phyloP scores from a whole-genome alignment of 2,113 vertebrate genomes.

The Pseudolaguvia tuberculata region DNA sequence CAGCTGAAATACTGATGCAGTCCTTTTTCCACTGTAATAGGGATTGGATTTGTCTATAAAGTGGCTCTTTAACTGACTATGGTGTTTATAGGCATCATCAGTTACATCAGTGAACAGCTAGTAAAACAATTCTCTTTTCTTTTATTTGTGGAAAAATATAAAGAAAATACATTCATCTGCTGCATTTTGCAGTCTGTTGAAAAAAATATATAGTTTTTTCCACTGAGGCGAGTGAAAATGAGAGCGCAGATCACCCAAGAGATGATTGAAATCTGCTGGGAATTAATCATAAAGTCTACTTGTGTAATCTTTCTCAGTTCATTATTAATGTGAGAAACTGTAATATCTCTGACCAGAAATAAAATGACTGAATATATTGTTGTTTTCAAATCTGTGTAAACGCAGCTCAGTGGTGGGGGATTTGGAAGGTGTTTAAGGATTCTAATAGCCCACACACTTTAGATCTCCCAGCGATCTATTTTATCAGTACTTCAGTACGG shows the following conservation, averaged over 20 bases:
- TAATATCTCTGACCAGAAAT: not conserved
- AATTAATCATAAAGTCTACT: not conserved
- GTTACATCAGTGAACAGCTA: not conserved
- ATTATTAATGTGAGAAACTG: not conserved
- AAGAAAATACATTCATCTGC: no score
- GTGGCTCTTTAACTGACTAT: not conserved
- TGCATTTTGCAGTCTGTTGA: no score
- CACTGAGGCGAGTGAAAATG: not conserved
- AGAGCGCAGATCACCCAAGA: not conserved
- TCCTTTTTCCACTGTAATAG: not conserved
- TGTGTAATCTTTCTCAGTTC: not conserved
- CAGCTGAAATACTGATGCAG: not conserved
- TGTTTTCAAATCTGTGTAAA: not conserved
- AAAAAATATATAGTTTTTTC: not conserved
- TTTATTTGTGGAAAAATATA: no score
- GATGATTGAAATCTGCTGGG: not conserved
- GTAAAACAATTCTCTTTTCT: not conserved
- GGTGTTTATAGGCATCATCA: not conserved
- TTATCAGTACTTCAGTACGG: no score
- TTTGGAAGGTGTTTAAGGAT: no score
- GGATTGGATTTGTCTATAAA: not conserved
- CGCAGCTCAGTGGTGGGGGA: no score
- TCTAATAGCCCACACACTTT: no score
- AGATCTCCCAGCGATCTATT: no score
- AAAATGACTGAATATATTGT: not conserved